Evolutionary conservation across 2,113 vertebrate species (phyloP), one percentile per base, ranked within the genome.

Genomic region (Bubalus kerabau): DNA sequence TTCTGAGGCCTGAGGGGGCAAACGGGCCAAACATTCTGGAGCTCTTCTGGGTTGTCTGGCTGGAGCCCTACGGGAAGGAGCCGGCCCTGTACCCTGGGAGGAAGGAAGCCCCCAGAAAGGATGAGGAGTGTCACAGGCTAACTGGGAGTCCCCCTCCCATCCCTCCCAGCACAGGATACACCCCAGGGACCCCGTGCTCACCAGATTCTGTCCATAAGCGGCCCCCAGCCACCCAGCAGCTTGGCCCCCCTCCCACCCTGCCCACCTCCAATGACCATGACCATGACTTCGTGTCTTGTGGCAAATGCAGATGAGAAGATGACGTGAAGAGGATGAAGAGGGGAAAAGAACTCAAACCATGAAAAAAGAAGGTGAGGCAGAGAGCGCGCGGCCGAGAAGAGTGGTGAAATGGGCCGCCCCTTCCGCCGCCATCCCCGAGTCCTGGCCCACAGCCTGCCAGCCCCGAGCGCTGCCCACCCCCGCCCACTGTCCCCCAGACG

Each of bases 291-390:
- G 60, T 87, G 95, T 97, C 89, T 92, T 57, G 97, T 97, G 97
- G 97, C 56, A 15, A 91, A 97, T 96, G 96, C 71, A 84, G 90
- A 96, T 98, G 97, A 56, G 95, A 82, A 56, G 93, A 97, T 98
- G 97, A 54, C 82, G 96, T 98, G 98, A 90, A 67, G n/a, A 94
- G 90, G 94, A 67, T 62, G 83, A 62, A 93, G 56, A 40, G 50
- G 95, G 94, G 62, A 32, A 95, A 81, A 98, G 95, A 98, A 97
- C 95, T 88, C 95, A 98, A 98, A 98, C 95, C 88, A 43, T 57
- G 78, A 84, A 90, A 78, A 76, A 87, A 76, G 62, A 26, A 84
- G 88, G 87, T 32, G 92, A 94, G 80, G 95, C 87, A 96, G 88
- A 97, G 82, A 56, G 96, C 28, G 23, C 78, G 0, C 57, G 94